Percentiles rank a stretch among this genome's conserved stretches.
Evolutionary conservation across 2,888 invertebrate genomes (phyloP).

Genomic region (Latrodectus elegans): DNA sequence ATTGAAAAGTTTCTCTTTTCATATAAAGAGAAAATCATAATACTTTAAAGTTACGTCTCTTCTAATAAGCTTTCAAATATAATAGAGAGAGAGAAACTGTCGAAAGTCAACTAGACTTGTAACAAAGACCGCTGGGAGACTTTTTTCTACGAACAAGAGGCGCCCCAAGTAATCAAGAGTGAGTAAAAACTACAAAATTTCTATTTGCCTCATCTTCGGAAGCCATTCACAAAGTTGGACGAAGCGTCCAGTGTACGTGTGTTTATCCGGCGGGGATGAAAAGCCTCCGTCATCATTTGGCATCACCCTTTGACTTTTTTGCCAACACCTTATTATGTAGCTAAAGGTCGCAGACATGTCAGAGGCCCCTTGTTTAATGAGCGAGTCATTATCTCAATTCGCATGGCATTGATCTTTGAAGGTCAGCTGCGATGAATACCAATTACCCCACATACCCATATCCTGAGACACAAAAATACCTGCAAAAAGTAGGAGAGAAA

Average conservation of each 20-base stretch:
- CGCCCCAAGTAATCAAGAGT: neutral
- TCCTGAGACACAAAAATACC: neutral
- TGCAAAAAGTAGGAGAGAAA: neutral
- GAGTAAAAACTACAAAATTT: constrained; percentile 2
- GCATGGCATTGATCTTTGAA: neutral
- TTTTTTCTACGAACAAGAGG: neutral
- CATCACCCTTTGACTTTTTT: neutral
- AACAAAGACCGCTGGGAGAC: neutral
- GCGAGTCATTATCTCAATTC: neutral
- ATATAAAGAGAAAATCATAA: too few species aligned
- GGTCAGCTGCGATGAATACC: neutral
- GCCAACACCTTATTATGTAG: neutral
- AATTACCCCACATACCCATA: constrained; percentile 2
- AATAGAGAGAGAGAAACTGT: too few species aligned
- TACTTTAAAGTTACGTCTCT: too few species aligned
- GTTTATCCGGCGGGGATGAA: constrained; percentile 22
- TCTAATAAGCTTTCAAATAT: too few species aligned
- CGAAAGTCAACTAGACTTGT: too few species aligned
- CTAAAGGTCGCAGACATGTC: constrained; percentile 67
- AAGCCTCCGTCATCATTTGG: constrained; percentile 9
- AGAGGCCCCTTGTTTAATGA: constrained; percentile 53
- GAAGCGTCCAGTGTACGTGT: constrained; percentile 14
- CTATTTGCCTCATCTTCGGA: neutral
- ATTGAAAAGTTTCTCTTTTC: too few species aligned
- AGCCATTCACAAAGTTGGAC: constrained; percentile 8